These are phyloP conservation scores for Pristionchus maxplancki DNA, from an alignment of 2,888 invertebrate genomes.

Conservation along the genomic window DNA sequence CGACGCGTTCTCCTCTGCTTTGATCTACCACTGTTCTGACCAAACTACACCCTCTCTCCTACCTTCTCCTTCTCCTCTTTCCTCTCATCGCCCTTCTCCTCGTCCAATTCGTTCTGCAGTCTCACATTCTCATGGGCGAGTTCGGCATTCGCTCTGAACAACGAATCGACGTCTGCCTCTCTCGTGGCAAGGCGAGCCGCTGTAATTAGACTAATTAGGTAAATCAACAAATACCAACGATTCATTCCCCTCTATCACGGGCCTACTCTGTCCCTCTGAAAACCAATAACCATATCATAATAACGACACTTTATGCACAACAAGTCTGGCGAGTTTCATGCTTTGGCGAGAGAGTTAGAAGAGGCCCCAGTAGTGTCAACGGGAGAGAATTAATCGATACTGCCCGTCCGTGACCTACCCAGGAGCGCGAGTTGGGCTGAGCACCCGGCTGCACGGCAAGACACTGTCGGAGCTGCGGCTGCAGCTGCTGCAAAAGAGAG, in stretches of 20 bases:
- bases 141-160: slow-evolving; percentile 74
- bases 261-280: too few species aligned
- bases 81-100: slow-evolving; percentile 57
- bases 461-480: slow-evolving; percentile 20
- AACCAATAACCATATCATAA: not conserved
- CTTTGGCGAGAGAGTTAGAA: slow-evolving; percentile 41
- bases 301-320: not conserved
- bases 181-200: slow-evolving; percentile 72
- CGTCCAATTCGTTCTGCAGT: slow-evolving; percentile 71
- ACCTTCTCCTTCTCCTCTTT: not conserved
- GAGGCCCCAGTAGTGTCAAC: not conserved
- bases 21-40: not conserved
- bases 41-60: not conserved
- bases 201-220: slow-evolving; percentile 63
- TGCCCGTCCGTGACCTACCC: slow-evolving; percentile 41
- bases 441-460: slow-evolving; percentile 42
- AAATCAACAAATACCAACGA: not conserved
- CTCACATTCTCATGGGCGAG: slow-evolving; percentile 73
- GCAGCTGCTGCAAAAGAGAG: slow-evolving; percentile 35
- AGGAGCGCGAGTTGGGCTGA: slow-evolving; percentile 46
- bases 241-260: not conserved
- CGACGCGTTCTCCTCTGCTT: not conserved
- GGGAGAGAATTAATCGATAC: not conserved
- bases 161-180: slow-evolving; percentile 72
- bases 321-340: not conserved